Evolutionary conservation across 2,888 invertebrate species (phyloP).

Genomic region (Himalopsyche tibetana): DNA sequence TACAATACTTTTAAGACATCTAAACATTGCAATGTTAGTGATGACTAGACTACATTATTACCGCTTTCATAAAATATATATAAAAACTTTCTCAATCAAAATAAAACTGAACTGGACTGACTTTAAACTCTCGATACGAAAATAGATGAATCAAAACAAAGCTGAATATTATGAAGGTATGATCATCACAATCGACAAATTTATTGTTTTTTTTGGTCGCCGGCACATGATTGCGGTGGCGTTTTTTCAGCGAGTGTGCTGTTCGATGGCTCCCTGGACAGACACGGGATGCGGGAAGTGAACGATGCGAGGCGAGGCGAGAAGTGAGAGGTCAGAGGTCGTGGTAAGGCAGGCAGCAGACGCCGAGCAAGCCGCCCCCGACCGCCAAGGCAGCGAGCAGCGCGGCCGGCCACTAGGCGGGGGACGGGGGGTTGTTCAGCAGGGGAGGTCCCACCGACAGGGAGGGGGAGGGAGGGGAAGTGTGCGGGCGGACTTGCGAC

Average conservation of each 20-base stretch:
- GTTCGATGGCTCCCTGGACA: neutral
- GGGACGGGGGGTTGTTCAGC: slow-evolving; percentile 59
- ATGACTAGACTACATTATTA: too few relatives aligned
- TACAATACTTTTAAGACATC: too few relatives aligned
- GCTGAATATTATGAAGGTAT: too few relatives aligned
- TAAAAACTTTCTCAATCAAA: too few relatives aligned
- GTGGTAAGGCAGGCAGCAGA: slow-evolving; percentile 65
- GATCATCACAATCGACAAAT: too few relatives aligned
- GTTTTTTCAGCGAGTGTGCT: neutral
- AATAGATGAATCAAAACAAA: too few relatives aligned
- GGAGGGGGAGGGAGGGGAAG: neutral
- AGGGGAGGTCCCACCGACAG: slow-evolving; percentile 36
- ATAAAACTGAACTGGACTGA: too few relatives aligned
- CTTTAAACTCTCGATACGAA: too few relatives aligned
- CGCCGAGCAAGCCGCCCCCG: slow-evolving; percentile 63
- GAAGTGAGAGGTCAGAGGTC: slow-evolving; percentile 63
- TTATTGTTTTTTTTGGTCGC: too few relatives aligned
- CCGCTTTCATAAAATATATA: too few relatives aligned
- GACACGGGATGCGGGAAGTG: neutral
- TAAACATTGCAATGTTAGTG: too few relatives aligned
- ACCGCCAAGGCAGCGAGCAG: slow-evolving; percentile 62
- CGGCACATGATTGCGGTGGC: neutral
- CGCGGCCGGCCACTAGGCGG: slow-evolving; percentile 65
- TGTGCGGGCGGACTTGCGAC: slow-evolving; percentile 53
- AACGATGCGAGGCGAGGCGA: neutral